A percentile compares a stretch with the other conserved stretches of the same genome.
phyloP scores from a whole-genome alignment of 2,888 invertebrate genomes.

The Drosophila affinis region DNA sequence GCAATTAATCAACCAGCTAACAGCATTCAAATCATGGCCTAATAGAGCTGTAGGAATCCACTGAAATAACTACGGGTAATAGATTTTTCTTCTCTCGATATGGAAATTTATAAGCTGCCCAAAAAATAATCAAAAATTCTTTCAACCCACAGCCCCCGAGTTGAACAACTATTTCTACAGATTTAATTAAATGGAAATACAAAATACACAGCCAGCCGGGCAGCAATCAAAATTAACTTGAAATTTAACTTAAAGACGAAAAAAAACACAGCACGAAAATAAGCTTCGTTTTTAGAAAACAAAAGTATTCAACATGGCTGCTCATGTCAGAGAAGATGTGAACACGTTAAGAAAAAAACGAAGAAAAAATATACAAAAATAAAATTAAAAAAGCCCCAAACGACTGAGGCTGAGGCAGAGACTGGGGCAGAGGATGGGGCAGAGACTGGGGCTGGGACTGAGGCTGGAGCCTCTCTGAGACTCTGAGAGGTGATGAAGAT shows the following conservation, averaged over 20 bases:
- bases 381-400: slow-evolving; percentile 32
- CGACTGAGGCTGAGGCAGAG: slow-evolving; percentile 28
- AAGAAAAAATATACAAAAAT: slow-evolving; percentile 27
- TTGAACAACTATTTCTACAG: slow-evolving; percentile 16
- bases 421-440: slow-evolving; percentile 24
- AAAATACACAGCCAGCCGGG: slow-evolving; percentile 11
- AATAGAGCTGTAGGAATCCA: no score
- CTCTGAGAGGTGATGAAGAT: slow-evolving; percentile 45
- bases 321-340: slow-evolving; percentile 60
- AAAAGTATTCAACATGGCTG: slow-evolving; percentile 81
- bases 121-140: slow-evolving; percentile 23
- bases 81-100: background rate
- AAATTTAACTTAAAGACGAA: slow-evolving; percentile 49
- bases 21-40: slow-evolving; percentile 16
- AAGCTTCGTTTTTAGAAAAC: slow-evolving; percentile 65
- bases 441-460: slow-evolving; percentile 25
- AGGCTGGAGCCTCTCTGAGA: slow-evolving; percentile 20
- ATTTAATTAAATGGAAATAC: slow-evolving; percentile 49
- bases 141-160: background rate
- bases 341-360: slow-evolving; percentile 47
- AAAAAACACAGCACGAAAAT: no score
- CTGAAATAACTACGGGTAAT: background rate
- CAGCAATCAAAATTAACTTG: slow-evolving; percentile 56
- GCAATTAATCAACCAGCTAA: slow-evolving; percentile 25
- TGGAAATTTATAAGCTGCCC: slow-evolving; percentile 1